Conservation (phyloP, 2,888 invertebrate genomes). For the Apodemia zela region DNA sequence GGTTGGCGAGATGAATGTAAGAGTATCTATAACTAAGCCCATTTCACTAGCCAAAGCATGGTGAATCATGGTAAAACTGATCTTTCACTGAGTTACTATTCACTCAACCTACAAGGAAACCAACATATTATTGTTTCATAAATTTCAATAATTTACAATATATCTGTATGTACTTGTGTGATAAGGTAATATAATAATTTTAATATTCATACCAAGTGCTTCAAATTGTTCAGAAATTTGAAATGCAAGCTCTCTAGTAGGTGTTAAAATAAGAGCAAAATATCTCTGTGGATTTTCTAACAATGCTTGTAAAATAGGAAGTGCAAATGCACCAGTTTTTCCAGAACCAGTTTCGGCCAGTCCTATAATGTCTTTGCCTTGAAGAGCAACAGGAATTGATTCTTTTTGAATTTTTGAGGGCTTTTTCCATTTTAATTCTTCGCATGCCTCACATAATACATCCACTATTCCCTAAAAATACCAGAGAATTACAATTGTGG, state of each 20-base stretch:
- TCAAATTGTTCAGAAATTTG: constrained; percentile 99
- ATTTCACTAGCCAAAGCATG: no score
- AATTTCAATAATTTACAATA: no score
- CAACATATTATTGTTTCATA: no score
- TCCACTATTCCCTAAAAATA: constrained; percentile 91
- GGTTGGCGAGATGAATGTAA: no score
- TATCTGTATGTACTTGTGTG: no score
- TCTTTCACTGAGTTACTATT: no score
- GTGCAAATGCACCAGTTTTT: constrained; percentile 98
- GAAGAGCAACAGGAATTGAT: constrained; percentile 93
- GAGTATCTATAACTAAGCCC: no score
- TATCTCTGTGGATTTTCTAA: constrained; percentile 95
- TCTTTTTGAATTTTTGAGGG: constrained; percentile 98
- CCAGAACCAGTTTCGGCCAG: constrained; percentile 94
- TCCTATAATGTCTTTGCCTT: constrained; percentile 86
- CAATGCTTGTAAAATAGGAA: constrained; percentile 96
- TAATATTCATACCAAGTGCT: constrained; percentile 86
- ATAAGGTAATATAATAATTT: background rate
- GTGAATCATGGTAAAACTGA: no score
- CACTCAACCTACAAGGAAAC: no score
- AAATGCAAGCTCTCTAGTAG: constrained; percentile 98
- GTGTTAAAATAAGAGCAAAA: constrained; percentile 95
- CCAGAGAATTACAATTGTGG: background rate
- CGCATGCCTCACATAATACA: constrained; percentile 93
- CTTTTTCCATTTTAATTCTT: constrained; percentile 94